Base-by-base conservation (phyloP, 2,113 vertebrate genomes). In the Eurystomus gularis region DNA sequence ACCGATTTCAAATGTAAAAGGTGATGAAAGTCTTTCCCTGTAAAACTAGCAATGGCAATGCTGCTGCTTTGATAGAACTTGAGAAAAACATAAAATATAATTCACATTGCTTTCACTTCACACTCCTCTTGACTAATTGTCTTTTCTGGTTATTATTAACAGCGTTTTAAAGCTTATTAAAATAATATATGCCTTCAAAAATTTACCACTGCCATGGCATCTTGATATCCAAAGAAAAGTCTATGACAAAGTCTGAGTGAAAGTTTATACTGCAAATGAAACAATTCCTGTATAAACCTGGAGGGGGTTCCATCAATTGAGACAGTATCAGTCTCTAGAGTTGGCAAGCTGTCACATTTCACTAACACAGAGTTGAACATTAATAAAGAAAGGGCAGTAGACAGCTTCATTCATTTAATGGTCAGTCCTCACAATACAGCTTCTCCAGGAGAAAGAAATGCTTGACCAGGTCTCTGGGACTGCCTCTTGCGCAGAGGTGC, bases 261-360 rank as follows among this genome's bases (percentile, higher is more conserved):
- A n/a, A n/a, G n/a, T n/a, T n/a, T n/a, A n/a, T n/a, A n/a, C n/a
- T n/a, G 52, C 58, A 91, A 76, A 71, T 31, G 11, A 76, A 95
- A 71, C 48, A 82, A 77, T 49, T 79, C 13, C 54, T 49, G 17
- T n/a, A 61, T 35, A 79, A 79, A 82, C 62, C 66, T n/a, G 40
- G 25, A 87, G 58, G 23, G 13, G 1, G 33, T 71, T 92, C 72
- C 79, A 65, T 49, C 80, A 91, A 33, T 5, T 60, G 31, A 49
- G 51, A 68, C 61, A 73, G 17, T 8, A 26, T 33, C 61, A 76
- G 48, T 29, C 78, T 49, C 57, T 4, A 72, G 37, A 64, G 70
- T 48, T 65, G 73, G 64, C 86, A 76, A 91, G 65, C 55, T 86
- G 89, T 68, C 73, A 79, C 57, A 37, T 33, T 54, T 44, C 57